These are phyloP conservation scores for Momotus momota DNA, from an alignment of 2,797 vertebrate species.

Conservation along the genomic window DNA sequence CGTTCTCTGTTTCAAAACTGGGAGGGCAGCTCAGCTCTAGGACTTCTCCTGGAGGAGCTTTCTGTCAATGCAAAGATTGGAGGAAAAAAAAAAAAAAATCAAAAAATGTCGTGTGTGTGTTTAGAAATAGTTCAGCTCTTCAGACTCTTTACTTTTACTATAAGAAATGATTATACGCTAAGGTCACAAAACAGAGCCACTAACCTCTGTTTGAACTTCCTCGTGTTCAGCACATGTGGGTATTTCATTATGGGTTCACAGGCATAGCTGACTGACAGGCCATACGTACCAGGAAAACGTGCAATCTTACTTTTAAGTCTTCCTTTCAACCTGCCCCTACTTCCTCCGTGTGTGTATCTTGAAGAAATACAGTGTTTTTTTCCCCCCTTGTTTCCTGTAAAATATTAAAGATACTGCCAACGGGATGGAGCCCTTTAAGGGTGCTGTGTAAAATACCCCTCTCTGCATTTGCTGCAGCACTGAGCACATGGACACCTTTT, in stretches of 20 bases:
- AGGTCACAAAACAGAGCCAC: conserved; percentile 41
- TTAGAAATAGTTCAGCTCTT: background rate
- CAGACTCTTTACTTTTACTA: conserved; percentile 37
- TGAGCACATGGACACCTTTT: background rate
- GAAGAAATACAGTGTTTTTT: background rate
- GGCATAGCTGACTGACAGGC: conserved; percentile 15
- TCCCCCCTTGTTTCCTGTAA: background rate
- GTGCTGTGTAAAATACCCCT: background rate
- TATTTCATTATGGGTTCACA: conserved; percentile 43
- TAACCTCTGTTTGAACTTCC: conserved; percentile 70
- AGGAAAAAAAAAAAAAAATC: background rate
- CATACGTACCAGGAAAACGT: background rate
- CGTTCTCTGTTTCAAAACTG: background rate
- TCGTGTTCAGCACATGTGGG: background rate
- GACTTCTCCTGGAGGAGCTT: background rate
- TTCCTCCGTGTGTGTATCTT: background rate
- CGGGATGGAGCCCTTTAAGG: background rate
- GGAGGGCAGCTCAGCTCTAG: background rate
- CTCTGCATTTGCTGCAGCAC: background rate
- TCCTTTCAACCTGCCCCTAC: background rate
- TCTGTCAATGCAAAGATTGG: background rate
- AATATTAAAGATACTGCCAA: background rate
- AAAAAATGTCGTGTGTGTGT: background rate
- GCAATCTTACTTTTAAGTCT: background rate
- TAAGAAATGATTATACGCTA: conserved; percentile 22